Percentiles rank a stretch among this genome's conserved stretches.
Conservation (phyloP, 2,797 vertebrate genomes). For the Falco novaeseelandiae region DNA sequence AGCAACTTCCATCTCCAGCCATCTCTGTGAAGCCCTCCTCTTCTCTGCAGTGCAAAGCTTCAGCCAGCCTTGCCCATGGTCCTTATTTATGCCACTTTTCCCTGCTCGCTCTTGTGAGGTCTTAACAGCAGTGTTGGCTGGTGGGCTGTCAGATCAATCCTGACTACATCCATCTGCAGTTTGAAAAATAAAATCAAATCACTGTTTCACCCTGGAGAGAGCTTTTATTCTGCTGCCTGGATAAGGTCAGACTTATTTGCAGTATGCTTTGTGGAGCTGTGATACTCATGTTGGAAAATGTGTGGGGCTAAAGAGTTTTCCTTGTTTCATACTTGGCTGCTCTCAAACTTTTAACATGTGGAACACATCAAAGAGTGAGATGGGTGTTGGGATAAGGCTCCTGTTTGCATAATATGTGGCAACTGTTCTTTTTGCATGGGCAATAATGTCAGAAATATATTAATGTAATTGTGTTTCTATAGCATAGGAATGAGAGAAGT, state of each 20-base stretch:
- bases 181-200: slow-evolving; percentile 15
- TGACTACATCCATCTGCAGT: neutral
- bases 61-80: neutral
- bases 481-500: neutral
- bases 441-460: neutral
- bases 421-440: neutral
- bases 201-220: neutral
- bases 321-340: slow-evolving; percentile 1
- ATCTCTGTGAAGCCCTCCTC: neutral
- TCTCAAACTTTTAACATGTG: slow-evolving; percentile 17
- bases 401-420: neutral
- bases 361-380: slow-evolving; percentile 16
- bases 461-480: neutral
- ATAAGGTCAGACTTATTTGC: slow-evolving; percentile 16
- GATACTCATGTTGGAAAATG: neutral
- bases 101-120: neutral
- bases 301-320: neutral
- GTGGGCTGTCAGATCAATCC: slow-evolving; percentile 16
- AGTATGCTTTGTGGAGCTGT: neutral
- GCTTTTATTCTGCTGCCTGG: slow-evolving; percentile 6
- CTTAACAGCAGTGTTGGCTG: neutral
- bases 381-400: neutral
- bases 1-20: neutral
- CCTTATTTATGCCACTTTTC: neutral
- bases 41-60: neutral